These are phyloP conservation scores for Diabrotica virgifera DNA, from an alignment of 1,140 invertebrate genomes.

Conservation along the genomic window DNA sequence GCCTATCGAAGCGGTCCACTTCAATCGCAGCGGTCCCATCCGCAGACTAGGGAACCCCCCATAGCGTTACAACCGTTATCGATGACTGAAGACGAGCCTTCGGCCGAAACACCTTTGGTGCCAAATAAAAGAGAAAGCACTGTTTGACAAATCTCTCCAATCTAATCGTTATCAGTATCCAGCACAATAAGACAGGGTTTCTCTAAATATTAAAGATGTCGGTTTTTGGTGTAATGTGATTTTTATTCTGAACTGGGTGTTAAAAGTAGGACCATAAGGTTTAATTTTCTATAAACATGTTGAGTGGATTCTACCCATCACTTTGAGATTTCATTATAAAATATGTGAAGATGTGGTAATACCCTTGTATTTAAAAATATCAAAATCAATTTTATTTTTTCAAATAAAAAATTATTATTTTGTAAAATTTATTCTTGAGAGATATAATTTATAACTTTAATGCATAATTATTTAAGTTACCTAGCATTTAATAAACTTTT, in stretches of 20 bases:
- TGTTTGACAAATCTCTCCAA: conserved; percentile 52
- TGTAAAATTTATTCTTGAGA: too few species aligned
- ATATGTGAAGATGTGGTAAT: too few species aligned
- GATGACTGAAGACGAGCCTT: conserved; percentile 50
- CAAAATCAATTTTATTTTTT: too few species aligned
- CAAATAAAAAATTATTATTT: too few species aligned
- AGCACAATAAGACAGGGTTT: conserved; percentile 20
- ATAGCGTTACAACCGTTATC: conserved; percentile 49
- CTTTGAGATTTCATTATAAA: too few species aligned
- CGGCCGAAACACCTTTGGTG: conserved; percentile 55
- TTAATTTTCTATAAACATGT: not conserved
- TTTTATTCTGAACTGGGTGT: conserved; percentile 4
- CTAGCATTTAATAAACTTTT: too few species aligned
- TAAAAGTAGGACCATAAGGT: not conserved
- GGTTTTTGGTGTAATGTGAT: not conserved
- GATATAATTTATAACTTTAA: too few species aligned
- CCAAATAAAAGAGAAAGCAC: conserved; percentile 56
- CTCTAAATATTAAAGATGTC: conserved; percentile 4
- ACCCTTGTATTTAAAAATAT: too few species aligned
- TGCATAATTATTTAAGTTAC: too few species aligned
- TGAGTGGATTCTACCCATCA: too few species aligned
- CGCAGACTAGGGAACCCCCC: conserved; percentile 43
- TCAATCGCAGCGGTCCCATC: conserved; percentile 33
- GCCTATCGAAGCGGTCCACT: conserved; percentile 38
- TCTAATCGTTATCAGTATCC: conserved; percentile 30